Conservation (phyloP, 2,888 invertebrate genomes). For the Hydrotaea cyrtoneurina region DNA sequence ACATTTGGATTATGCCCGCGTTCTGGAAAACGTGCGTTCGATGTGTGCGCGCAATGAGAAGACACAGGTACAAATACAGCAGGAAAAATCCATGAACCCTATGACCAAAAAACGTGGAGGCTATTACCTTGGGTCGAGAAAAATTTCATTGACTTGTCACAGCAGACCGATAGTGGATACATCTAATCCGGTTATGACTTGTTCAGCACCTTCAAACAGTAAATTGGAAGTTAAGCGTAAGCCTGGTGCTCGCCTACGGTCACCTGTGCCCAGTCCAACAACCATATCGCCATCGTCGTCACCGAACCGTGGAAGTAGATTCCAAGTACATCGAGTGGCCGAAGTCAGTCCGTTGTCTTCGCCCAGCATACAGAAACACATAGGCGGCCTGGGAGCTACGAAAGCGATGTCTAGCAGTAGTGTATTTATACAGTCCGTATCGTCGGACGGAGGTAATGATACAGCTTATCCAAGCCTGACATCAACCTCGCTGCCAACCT, state of each 20-base stretch:
- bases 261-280: slow-evolving; percentile 85
- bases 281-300: slow-evolving; percentile 86
- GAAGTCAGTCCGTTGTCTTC: slow-evolving; percentile 78
- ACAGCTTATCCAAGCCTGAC: slow-evolving; percentile 70
- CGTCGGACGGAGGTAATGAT: slow-evolving; percentile 70
- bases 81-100: slow-evolving; percentile 69
- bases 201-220: slow-evolving; percentile 72
- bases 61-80: slow-evolving; percentile 75
- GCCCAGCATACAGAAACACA: slow-evolving; percentile 72
- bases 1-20: slow-evolving; percentile 79
- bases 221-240: slow-evolving; percentile 79
- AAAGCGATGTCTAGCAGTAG: slow-evolving; percentile 51
- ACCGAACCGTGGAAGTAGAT: slow-evolving; percentile 83
- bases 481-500: slow-evolving; percentile 74
- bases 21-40: slow-evolving; percentile 84
- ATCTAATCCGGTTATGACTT: slow-evolving; percentile 78
- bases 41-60: slow-evolving; percentile 84
- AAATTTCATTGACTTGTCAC: slow-evolving; percentile 88
- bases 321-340: slow-evolving; percentile 80
- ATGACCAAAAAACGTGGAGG: slow-evolving; percentile 75
- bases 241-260: slow-evolving; percentile 83
- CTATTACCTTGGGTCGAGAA: slow-evolving; percentile 82
- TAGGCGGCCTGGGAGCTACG: slow-evolving; percentile 40
- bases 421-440: slow-evolving; percentile 58
- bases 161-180: slow-evolving; percentile 81